Evolutionary conservation across 2,113 vertebrate genomes (phyloP).

Genomic region (Morphnarchus princeps): DNA sequence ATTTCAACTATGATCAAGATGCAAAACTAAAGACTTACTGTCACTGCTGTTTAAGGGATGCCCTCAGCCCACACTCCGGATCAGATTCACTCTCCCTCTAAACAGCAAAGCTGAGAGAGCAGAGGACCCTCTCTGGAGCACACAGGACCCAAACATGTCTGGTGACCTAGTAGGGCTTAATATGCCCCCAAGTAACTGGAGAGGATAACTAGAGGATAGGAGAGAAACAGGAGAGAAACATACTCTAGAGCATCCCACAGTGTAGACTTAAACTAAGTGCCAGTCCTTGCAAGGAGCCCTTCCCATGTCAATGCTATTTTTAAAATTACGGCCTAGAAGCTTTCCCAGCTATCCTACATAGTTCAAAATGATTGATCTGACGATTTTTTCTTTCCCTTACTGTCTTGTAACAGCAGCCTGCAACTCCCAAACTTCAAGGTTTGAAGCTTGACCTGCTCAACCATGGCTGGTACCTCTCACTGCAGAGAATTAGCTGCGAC

Average conservation of each 20-base stretch:
- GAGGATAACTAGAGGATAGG: neutral
- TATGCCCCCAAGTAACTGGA: neutral
- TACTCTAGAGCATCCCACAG: neutral
- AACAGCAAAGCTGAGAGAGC: neutral
- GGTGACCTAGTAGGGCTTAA: neutral
- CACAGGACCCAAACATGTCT: neutral
- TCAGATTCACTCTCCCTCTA: neutral
- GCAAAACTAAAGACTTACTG: neutral
- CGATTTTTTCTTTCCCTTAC: neutral
- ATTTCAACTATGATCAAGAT: neutral
- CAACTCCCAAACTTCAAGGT: neutral
- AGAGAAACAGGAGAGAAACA: neutral
- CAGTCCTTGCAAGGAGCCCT: neutral
- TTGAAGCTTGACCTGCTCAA: neutral
- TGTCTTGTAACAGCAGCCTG: neutral
- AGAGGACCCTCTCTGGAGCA: neutral
- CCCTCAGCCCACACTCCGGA: neutral
- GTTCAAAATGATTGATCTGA: neutral
- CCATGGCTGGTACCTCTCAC: accelerated
- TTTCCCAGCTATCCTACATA: neutral
- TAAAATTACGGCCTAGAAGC: neutral
- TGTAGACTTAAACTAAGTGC: neutral
- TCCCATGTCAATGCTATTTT: neutral
- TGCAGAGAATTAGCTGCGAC: neutral
- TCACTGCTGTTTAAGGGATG: neutral